These are phyloP conservation scores for Leptinotarsa undecemlineata DNA, from an alignment of 1,140 invertebrate genomes.

Conservation along the genomic window DNA sequence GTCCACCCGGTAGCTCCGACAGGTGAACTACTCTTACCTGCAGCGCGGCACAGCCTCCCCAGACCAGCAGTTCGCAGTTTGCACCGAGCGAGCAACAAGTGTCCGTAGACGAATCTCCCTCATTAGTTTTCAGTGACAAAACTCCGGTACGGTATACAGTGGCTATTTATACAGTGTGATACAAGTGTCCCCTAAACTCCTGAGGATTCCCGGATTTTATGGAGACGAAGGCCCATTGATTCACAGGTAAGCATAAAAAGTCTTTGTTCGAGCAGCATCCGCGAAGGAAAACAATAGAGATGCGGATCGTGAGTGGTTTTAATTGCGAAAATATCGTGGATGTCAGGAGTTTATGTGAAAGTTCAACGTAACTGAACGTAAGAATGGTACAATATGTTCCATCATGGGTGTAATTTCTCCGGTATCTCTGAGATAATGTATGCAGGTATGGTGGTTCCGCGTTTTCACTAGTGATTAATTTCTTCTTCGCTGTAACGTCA, in stretches of 20 bases:
- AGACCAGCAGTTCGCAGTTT: constrained; percentile 4
- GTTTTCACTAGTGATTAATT: neutral
- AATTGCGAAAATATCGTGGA: neutral
- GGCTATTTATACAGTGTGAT: neutral
- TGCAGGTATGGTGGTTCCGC: neutral
- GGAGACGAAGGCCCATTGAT: neutral
- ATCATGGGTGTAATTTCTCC: neutral
- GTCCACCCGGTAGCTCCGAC: constrained; percentile 7
- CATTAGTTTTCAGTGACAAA: neutral
- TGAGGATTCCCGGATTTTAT: neutral
- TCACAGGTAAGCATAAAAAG: neutral
- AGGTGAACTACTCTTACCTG: constrained; percentile 17
- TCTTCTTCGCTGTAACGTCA: too few relatives aligned
- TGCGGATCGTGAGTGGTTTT: neutral
- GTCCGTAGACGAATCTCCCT: neutral
- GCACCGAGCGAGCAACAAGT: constrained; percentile 4
- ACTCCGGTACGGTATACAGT: neutral
- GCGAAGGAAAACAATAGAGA: neutral
- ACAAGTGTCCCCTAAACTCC: neutral
- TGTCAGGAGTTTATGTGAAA: constrained; percentile 10
- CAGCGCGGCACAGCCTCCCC: constrained; percentile 3
- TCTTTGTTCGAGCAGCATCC: neutral
- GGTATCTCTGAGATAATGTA: neutral
- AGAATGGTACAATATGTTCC: constrained; percentile 16
- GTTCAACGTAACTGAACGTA: constrained; percentile 14